A percentile compares a stretch with the other conserved stretches of the same genome.
Conservation (phyloP, 2,797 vertebrate genomes). For the Salarias fasciatus region DNA sequence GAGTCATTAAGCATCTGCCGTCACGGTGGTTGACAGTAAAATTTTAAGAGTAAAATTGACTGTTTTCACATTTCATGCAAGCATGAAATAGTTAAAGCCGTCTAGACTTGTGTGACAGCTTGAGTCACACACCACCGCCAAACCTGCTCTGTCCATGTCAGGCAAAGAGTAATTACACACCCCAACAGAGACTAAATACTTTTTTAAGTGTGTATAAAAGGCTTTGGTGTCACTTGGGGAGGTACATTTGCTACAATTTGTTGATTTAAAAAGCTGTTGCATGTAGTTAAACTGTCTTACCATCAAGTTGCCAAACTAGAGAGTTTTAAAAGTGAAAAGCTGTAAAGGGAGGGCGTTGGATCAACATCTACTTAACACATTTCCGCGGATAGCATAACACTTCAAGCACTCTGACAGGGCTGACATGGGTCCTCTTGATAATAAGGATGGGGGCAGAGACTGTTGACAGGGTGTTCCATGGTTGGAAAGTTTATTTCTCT, state of each 20-base stretch:
- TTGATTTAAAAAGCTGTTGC: constrained; percentile 8
- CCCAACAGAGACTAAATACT: constrained; percentile 7
- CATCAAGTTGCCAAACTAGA: constrained; percentile 15
- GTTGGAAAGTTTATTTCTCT: constrained; percentile 64
- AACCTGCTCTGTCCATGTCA: constrained; percentile 6
- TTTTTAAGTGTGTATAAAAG: constrained; percentile 27
- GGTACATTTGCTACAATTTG: neutral
- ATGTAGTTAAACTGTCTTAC: constrained; percentile 20
- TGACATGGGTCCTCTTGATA: constrained; percentile 69
- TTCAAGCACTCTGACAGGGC: constrained; percentile 53
- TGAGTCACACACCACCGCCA: constrained; percentile 26
- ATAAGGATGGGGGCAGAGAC: constrained; percentile 58
- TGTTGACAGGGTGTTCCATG: constrained; percentile 59
- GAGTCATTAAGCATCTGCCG: constrained; percentile 12
- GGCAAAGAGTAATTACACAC: constrained; percentile 26
- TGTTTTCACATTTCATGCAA: constrained; percentile 27
- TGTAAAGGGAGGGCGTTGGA: constrained; percentile 28
- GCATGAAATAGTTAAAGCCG: constrained; percentile 41
- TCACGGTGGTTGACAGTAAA: too few species aligned
- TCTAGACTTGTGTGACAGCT: constrained; percentile 39
- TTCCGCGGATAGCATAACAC: constrained; percentile 57
- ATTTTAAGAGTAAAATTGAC: neutral
- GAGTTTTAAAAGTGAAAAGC: constrained; percentile 31
- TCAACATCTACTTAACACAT: constrained; percentile 58
- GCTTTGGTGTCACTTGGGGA: neutral